Evolutionary conservation across 1,140 invertebrate genomes (phyloP), one percentile per base, ranked within the genome.

Genomic region (Drosophila navojoa): DNA sequence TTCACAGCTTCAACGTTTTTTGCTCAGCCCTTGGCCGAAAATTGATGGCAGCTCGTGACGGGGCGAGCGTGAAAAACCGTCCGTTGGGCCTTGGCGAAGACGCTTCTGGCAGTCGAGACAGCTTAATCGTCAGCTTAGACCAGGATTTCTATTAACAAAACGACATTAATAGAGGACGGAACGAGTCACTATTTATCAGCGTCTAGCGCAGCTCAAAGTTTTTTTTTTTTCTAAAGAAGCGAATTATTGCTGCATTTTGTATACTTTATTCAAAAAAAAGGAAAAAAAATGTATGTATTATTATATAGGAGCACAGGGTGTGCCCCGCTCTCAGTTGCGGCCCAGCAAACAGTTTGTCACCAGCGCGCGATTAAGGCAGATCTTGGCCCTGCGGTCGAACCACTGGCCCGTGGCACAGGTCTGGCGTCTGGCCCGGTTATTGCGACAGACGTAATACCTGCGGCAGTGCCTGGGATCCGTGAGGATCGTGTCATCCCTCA

Each of bases 41-140:
- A 82, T 81, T 74, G 79, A 81, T 82, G 71, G 63, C 62, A 71
- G 63, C 70, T 75, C 59, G 15, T 52, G 52, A 11, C 47, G 25
- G 29, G 25, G 32, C 42, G 16, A 45, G 19, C 11, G 13, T 9
- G 35, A n/a, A 59, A 59, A 59, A 45, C 22, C 42, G 25, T 44
- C 55, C 15, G 42, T 57, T 22, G 16, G 25, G 19, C 19, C 45
- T 6, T 38, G 9, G 62, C 15, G 25, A 35, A 53, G 63, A 54
- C 45, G 27, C 60, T 64, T 57, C 62, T 72, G 70, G 53, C 64
- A 38, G 49, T 50, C 61, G 42, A 72, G 76, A 79, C 80, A 84
- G 63, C 67, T 69, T 81, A 81, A 82, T 75, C 79, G 79, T 22
- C 45, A 32, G 70, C 70, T 72, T 72, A 72, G 49, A 13, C 42